Percentiles rank a stretch among this genome's conserved stretches.
These are phyloP conservation scores for Octopus sinensis DNA, from an alignment of 1,140 invertebrate genomes.

Conservation along the genomic window DNA sequence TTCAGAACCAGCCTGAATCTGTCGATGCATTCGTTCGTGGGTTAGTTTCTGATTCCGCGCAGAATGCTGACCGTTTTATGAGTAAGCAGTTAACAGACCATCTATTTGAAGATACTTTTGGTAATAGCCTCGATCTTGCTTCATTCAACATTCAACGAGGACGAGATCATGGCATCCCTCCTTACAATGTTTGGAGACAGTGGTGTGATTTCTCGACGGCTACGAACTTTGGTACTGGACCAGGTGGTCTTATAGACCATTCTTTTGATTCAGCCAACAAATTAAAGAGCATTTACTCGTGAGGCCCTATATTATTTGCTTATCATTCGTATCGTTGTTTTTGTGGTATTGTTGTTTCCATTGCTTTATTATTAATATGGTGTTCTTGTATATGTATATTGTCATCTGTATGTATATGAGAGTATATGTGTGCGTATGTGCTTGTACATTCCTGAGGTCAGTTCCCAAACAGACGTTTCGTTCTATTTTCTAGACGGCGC, in stretches of 20 bases:
- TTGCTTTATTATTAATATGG: too few species aligned
- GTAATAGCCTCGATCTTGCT: constrained; percentile 53
- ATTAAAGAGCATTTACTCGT: neutral
- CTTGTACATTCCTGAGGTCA: too few species aligned
- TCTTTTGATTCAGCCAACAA: constrained; percentile 19
- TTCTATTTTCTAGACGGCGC: too few species aligned
- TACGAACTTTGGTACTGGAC: neutral
- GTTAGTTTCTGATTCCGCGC: neutral
- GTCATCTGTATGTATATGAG: too few species aligned
- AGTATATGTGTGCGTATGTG: too few species aligned
- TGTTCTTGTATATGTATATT: too few species aligned
- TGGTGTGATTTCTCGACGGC: constrained; percentile 27
- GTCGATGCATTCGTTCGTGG: constrained; percentile 9
- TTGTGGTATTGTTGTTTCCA: neutral
- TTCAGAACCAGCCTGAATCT: neutral
- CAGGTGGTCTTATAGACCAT: constrained; percentile 32
- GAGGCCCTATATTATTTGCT: neutral
- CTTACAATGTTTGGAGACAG: constrained; percentile 37
- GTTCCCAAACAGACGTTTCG: too few species aligned
- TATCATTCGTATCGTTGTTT: neutral
- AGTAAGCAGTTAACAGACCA: constrained; percentile 30
- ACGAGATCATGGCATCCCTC: constrained; percentile 80
- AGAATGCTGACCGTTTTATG: constrained; percentile 26
- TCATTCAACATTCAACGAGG: constrained; percentile 67
- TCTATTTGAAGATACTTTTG: constrained; percentile 35